Evolutionary conservation across 2,113 vertebrate species (phyloP), one percentile per base, ranked within the genome.

Genomic region (Lota lota): DNA sequence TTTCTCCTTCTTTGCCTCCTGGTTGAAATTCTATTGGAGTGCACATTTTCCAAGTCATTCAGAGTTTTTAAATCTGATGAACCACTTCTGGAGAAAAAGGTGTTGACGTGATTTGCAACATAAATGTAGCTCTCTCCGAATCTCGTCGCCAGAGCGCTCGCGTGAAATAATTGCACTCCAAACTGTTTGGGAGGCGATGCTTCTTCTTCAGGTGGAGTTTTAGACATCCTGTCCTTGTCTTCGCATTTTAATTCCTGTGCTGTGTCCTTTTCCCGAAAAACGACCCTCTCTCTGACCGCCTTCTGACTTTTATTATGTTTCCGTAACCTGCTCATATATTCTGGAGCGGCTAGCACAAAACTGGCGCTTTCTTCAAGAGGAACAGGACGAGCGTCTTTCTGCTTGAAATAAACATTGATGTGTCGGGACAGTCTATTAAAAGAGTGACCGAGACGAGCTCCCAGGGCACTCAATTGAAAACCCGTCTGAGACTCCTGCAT

Each of bases 51-150:
- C 7, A 36, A 21, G 51, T 20, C 40, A 0, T 80, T 67, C 60
- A 66, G 58, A 11, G 24, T 28, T 67, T 71, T n/a, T 69, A 50
- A 22, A 24, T 77, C 65, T 47, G n/a, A 71, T 33, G 36, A 3
- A 7, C 54, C 69, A 22, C 56, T 40, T 21, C 21, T 60, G 33
- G 80, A 82, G 64, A 91, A 92, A 8, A 72, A 70, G 0, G 85
- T 82, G 76, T 91, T 92, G n/a, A 92, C 90, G 67, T 91, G 90
- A 67, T 68, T 73, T 56, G 89, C 83, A n/a, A 91, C 85, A 16
- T 90, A 89, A 66, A 8, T 83, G 79, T 88, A 92, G 66, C 84
- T 88, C 69, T 91, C 88, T 2, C 90, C 90, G 66, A 91, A 92
- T 70, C 69, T 80, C 53, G 84, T 88, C 0, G 85, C 74, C 64